Evolutionary conservation across 1,140 invertebrate species (phyloP).

Genomic region (Gonioctena quinquepunctata): DNA sequence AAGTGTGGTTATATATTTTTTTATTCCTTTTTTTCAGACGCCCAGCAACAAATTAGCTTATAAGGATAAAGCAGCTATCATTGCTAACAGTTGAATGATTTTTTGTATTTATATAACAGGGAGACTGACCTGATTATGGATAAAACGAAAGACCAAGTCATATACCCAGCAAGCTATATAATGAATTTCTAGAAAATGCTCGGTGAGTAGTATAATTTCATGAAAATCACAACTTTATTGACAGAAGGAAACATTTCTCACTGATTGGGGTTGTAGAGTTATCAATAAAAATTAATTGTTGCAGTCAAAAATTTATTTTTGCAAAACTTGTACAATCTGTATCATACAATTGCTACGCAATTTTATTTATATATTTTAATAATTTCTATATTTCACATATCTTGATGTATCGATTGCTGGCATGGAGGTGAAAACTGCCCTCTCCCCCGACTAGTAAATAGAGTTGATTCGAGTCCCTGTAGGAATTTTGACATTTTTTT

Average conservation of each 20-base stretch:
- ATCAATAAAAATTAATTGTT: too few species aligned
- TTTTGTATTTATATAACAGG: conserved; percentile 85
- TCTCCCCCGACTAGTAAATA: too few species aligned
- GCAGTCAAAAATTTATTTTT: too few species aligned
- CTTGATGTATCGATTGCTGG: too few species aligned
- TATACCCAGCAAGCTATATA: conserved; percentile 63
- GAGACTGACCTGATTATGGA: conserved; percentile 79
- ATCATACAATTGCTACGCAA: too few species aligned
- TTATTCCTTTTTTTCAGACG: conserved; percentile 57
- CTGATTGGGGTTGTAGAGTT: too few species aligned
- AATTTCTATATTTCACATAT: too few species aligned
- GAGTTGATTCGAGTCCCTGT: too few species aligned
- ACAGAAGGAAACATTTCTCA: background rate
- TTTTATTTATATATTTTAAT: too few species aligned
- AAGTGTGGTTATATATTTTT: background rate
- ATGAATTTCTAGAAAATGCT: conserved; percentile 60
- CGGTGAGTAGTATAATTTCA: conserved; percentile 39
- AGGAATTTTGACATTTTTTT: too few species aligned
- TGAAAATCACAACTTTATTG: background rate
- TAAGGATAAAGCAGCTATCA: conserved; percentile 83
- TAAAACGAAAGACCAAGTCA: conserved; percentile 65
- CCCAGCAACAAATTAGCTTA: conserved; percentile 77
- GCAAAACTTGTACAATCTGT: too few species aligned
- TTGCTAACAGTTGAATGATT: conserved; percentile 92
- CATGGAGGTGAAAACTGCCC: too few species aligned